Evolutionary conservation across 2,888 invertebrate species (phyloP).

Genomic region (Pomacea canaliculata): DNA sequence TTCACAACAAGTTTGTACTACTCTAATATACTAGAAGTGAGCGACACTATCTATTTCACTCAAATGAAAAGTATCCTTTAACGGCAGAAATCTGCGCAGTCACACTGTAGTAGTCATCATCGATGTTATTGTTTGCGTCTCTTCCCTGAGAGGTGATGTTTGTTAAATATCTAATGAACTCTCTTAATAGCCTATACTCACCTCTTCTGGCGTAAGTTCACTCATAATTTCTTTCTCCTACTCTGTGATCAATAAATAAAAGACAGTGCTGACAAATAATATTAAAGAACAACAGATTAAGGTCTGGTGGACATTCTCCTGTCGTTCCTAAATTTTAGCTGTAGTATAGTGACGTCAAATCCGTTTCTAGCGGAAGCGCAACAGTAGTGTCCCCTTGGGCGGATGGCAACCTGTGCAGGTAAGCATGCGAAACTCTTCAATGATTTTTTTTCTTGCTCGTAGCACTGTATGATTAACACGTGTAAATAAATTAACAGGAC

Average conservation of each 20-base stretch:
- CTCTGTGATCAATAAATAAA: background rate
- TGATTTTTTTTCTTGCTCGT: too few relatives aligned
- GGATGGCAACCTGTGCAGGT: slow-evolving; percentile 17
- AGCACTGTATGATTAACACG: too few relatives aligned
- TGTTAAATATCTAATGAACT: too few relatives aligned
- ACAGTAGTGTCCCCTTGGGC: slow-evolving; percentile 18
- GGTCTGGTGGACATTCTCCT: background rate
- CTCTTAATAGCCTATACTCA: slow-evolving; percentile 70
- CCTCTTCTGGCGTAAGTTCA: slow-evolving; percentile 91
- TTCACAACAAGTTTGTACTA: too few relatives aligned
- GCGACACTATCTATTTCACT: too few relatives aligned
- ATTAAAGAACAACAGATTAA: background rate
- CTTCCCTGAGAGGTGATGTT: background rate
- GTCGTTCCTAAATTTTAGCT: background rate
- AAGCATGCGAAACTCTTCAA: too few relatives aligned
- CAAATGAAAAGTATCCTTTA: too few relatives aligned
- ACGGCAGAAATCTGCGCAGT: too few relatives aligned
- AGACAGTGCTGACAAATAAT: background rate
- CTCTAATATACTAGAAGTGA: too few relatives aligned
- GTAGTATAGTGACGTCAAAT: slow-evolving; percentile 22
- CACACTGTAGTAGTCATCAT: background rate
- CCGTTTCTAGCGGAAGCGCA: slow-evolving; percentile 19
- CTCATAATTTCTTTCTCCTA: slow-evolving; percentile 74
- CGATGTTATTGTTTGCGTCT: background rate
- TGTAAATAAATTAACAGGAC: too few relatives aligned